A percentile compares a stretch with the other conserved stretches of the same genome.
phyloP scores from a whole-genome alignment of 2,888 invertebrate species.

The Dexiosoma caninum region DNA sequence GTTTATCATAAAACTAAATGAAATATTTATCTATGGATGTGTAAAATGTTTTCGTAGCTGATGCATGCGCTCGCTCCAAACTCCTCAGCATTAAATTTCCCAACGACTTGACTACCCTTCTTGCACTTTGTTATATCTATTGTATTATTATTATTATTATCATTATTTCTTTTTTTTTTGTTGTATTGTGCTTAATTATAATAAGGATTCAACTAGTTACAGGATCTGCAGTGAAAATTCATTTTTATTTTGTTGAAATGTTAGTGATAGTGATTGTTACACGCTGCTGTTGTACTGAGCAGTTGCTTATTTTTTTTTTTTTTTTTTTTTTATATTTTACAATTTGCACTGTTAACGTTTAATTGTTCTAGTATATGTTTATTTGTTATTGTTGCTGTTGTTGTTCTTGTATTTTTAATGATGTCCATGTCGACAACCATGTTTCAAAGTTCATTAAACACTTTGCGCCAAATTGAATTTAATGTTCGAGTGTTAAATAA shows the following conservation, averaged over 20 bases:
- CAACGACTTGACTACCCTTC: neutral
- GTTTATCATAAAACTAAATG: slow-evolving; percentile 59
- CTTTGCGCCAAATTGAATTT: slow-evolving; percentile 70
- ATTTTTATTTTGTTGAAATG: slow-evolving; percentile 10
- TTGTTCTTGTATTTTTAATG: slow-evolving; percentile 39
- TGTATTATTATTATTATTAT: too few relatives aligned
- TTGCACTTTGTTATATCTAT: too few relatives aligned
- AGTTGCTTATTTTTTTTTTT: too few relatives aligned
- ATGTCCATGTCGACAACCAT: slow-evolving; percentile 62
- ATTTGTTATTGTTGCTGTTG: slow-evolving; percentile 19
- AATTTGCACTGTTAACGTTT: slow-evolving; percentile 44
- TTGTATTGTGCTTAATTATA: slow-evolving; percentile 42
- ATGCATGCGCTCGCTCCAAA: neutral
- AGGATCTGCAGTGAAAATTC: slow-evolving; percentile 1
- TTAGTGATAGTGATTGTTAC: slow-evolving; percentile 47
- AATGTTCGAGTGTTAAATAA: slow-evolving; percentile 62
- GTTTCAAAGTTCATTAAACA: slow-evolving; percentile 65
- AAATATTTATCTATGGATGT: slow-evolving; percentile 49
- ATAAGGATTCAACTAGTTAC: slow-evolving; percentile 24
- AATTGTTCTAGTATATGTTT: slow-evolving; percentile 44
- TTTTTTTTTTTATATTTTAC: too few relatives aligned
- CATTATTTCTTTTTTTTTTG: neutral
- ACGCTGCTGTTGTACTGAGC: neutral
- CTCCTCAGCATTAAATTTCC: neutral
- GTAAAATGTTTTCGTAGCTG: slow-evolving; percentile 15